Evolutionary conservation across 2,113 vertebrate species (phyloP), one percentile per base, ranked within the genome.

Genomic region (Festucalex cinctus): DNA sequence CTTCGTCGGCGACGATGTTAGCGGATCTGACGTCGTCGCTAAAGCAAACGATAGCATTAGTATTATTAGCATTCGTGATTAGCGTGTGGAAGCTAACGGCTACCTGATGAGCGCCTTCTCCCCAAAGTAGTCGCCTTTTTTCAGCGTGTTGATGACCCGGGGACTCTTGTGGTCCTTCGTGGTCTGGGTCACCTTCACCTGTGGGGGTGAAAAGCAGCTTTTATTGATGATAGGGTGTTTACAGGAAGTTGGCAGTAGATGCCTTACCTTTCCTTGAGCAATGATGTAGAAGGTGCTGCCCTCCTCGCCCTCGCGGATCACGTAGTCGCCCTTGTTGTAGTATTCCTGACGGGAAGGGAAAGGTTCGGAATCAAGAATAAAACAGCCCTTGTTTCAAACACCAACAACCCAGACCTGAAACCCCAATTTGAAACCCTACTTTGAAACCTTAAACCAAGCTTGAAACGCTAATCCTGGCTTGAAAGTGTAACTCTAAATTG

Each of bases 51-150:
- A 12, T 24, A 14, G 22, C 22, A 5, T 36, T 59, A 59, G 26
- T 12, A 28, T 22, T 16, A 14, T 28, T 16, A 17, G 26, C 53
- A 17, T 24, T 14, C 13, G 51, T 8, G 10, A 13, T 54, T 3
- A 24, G 51, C 51, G 26, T 14, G 22, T 26, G 3, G 22, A 24
- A 12, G 12, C 22, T 3, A 24, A n/a, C 8, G 10, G 26, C 7
- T 32, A 96, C 95, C 95, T 97, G 84, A 97, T 97, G 37, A 98
- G 93, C 53, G 95, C 94, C 78, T 96, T 98, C 84, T 98, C 95
- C 73, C 95, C 95, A 84, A 98, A 97, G 73, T 96, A 96, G 80
- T 97, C 94, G 53, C 95, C 95, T 49, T 92, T 93, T 62, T 93
- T 89, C n/a, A 97, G 74, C 1, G 84, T 93, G 86, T 98, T 97